A percentile compares a stretch with the other conserved stretches of the same genome.
Evolutionary conservation across 2,888 invertebrate species (phyloP).

Genomic region (Ametastegia equiseti): DNA sequence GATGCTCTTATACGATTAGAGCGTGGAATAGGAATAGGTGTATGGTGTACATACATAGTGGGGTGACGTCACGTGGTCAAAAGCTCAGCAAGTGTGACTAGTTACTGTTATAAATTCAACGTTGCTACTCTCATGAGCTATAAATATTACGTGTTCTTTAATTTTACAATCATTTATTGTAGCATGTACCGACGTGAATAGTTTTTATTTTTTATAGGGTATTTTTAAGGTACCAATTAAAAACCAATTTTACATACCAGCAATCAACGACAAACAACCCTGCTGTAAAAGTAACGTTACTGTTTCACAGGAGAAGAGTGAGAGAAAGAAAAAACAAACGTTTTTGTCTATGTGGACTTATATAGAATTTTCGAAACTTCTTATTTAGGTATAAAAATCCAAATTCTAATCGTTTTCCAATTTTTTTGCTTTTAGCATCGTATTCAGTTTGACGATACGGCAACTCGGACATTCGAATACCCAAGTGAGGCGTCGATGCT

Average conservation of each 20-base stretch:
- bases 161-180: slow-evolving; percentile 31
- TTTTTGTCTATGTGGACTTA: neutral
- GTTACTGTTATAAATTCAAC: slow-evolving; percentile 70
- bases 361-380: neutral
- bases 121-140: neutral
- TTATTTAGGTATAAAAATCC: neutral
- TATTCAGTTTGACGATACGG: slow-evolving; percentile 93
- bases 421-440: slow-evolving; percentile 80
- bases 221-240: neutral
- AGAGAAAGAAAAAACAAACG: neutral
- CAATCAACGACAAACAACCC: neutral
- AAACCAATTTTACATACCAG: neutral
- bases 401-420: neutral
- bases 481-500: slow-evolving; percentile 92
- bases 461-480: slow-evolving; percentile 94
- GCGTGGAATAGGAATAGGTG: neutral
- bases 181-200: neutral
- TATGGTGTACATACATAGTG: too few relatives aligned
- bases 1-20: neutral
- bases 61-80: slow-evolving; percentile 54
- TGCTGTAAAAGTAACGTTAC: neutral
- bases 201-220: neutral
- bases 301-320: neutral
- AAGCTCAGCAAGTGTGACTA: slow-evolving; percentile 73
- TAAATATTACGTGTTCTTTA: slow-evolving; percentile 7